Evolutionary conservation across 2,113 vertebrate species (phyloP), one percentile per base, ranked within the genome.

Genomic region (Phycodurus eques): DNA sequence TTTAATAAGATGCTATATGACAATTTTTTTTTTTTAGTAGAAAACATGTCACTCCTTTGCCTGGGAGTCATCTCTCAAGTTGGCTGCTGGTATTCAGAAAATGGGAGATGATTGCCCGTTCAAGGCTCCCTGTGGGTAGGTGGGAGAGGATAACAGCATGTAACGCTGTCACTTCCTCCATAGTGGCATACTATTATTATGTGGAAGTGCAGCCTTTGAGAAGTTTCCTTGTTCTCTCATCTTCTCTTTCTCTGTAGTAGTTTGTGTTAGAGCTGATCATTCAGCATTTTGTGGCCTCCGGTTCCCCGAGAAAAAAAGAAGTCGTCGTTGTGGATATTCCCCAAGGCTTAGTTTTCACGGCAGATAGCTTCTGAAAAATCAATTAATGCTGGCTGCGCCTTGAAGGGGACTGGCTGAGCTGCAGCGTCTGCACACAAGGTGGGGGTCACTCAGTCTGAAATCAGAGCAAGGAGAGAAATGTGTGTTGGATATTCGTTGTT

Each of bases 161-260:
- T 79, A 79, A 75, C 72, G 74, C 62, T 83, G 77, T 88, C 80
- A 85, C 83, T 87, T 89, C 80, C 87, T 80, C 74, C 56, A 81
- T 83, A 82, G 87, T 79, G 69, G 46, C 83, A 86, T 81, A 78
- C 85, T 87, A 15, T 89, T 90, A 90, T 91, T 90, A 90, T 84
- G 74, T 76, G 76, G 77, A 78, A 84, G 82, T 77, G 22, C 71
- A 79, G 77, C 70, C 64, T 75, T 73, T 79, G 64, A 57, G 72
- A 72, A 82, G 53, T 65, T 73, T 74, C 49, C 59, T 69, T n/a
- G 46, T 74, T 78, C 47, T 72, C 74, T 54, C 13, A 8, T 68
- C 54, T 69, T 60, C 0, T 13, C 35, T 33, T 4, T 0, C 0
- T 60, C 11, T 62, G 49, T 61, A 17, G 27, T 35, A 39, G 22